Conservation (phyloP, 2,797 vertebrate genomes). For the Phalanger gymnotis region DNA sequence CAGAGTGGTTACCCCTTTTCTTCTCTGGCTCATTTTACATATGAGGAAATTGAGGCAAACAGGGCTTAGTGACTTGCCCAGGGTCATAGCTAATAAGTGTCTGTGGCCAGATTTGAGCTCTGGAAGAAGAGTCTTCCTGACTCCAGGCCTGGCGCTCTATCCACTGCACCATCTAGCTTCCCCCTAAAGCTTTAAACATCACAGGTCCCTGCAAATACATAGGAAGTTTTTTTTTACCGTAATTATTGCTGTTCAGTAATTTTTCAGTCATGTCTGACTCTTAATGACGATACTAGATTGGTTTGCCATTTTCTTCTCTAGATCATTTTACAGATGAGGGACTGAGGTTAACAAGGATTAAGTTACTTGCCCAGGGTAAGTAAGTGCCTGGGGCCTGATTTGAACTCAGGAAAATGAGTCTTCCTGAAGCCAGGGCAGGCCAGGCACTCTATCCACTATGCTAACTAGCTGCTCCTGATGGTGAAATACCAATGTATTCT, state of each 20-base stretch:
- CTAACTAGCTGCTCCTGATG: not conserved
- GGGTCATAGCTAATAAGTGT: not conserved
- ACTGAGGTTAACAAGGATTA: not conserved
- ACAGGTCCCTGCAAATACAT: not conserved
- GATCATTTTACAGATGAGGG: not conserved
- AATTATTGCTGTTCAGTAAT: not conserved
- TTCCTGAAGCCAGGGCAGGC: too few relatives aligned
- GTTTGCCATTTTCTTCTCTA: not conserved
- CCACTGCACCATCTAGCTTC: not conserved
- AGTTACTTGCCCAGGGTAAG: not conserved
- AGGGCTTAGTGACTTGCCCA: not conserved
- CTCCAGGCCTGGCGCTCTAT: not conserved
- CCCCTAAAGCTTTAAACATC: not conserved
- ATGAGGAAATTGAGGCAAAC: not conserved
- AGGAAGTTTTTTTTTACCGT: not conserved
- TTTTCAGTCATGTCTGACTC: not conserved
- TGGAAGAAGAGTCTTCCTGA: not conserved
- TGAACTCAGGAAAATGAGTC: not conserved
- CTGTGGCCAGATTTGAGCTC: not conserved
- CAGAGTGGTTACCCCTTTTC: not conserved
- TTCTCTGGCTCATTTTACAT: not conserved
- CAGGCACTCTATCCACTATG: not conserved
- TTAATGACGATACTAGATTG: not conserved
- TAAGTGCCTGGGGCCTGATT: not conserved
- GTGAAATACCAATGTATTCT: accelerated